These are phyloP conservation scores for Thalpophila matura DNA, from an alignment of 2,888 invertebrate species.

Conservation along the genomic window DNA sequence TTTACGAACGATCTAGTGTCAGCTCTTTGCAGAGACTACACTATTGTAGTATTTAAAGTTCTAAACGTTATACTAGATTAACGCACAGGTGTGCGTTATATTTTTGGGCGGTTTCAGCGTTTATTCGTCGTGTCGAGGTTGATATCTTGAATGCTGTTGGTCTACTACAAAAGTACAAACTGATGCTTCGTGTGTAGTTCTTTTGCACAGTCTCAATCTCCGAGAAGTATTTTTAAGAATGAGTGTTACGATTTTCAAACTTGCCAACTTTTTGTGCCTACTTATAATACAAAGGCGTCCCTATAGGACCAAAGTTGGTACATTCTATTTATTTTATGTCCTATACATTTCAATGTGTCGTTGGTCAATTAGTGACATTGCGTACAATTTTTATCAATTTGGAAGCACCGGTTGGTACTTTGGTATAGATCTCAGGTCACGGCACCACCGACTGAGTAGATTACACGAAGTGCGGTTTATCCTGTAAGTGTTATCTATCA, in stretches of 20 bases:
- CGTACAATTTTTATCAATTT: neutral
- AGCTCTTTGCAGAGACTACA: slow-evolving; percentile 42
- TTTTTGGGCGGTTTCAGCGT: slow-evolving; percentile 58
- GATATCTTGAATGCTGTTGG: slow-evolving; percentile 50
- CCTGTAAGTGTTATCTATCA: slow-evolving; percentile 48
- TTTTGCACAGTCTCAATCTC: slow-evolving; percentile 3
- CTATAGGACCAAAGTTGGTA: slow-evolving; percentile 44
- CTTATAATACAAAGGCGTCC: slow-evolving; percentile 25
- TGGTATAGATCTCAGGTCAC: slow-evolving; percentile 33
- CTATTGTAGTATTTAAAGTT: slow-evolving; percentile 48
- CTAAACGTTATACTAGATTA: slow-evolving; percentile 52
- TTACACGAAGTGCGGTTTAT: slow-evolving; percentile 42
- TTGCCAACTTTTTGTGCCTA: slow-evolving; percentile 46
- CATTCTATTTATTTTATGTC: neutral
- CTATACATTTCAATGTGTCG: slow-evolving; percentile 7
- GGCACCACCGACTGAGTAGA: slow-evolving; percentile 61
- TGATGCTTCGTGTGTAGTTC: slow-evolving; percentile 19
- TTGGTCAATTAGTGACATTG: slow-evolving; percentile 13
- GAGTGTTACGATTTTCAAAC: slow-evolving; percentile 9
- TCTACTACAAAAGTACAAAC: slow-evolving; percentile 48
- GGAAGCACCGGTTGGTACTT: slow-evolving; percentile 39
- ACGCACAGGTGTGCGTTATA: slow-evolving; percentile 50
- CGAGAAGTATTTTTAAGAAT: slow-evolving; percentile 19
- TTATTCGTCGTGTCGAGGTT: slow-evolving; percentile 55
- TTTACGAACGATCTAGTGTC: slow-evolving; percentile 49